These are phyloP conservation scores for Trididemnum miniatum DNA, from an alignment of 23 tunicate genomes.

Conservation along the genomic window DNA sequence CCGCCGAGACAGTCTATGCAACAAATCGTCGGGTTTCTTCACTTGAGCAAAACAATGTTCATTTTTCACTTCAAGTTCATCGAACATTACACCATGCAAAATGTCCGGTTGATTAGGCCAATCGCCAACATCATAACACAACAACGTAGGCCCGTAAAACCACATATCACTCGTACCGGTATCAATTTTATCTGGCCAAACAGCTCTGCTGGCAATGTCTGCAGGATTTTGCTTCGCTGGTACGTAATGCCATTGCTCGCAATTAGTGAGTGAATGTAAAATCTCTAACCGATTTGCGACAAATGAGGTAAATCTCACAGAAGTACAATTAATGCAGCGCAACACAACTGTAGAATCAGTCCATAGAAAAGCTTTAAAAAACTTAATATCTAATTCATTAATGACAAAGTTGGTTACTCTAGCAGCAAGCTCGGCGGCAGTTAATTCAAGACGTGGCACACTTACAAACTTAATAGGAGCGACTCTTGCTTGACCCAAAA, in stretches of 20 bases:
- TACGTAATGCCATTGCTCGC: conserved; percentile 39
- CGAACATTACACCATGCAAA: no score
- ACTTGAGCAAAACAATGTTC: no score
- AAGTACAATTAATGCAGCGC: conserved; percentile 20
- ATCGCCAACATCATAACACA: no score
- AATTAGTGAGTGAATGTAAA: conserved; percentile 6
- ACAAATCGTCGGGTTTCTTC: no score
- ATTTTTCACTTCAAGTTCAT: no score
- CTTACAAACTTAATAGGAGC: no score
- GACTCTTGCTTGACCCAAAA: no score
- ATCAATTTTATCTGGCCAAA: conserved; percentile 17
- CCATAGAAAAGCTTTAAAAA: conserved; percentile 14
- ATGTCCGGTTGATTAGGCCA: no score
- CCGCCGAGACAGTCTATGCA: no score
- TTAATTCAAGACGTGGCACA: conserved; percentile 15
- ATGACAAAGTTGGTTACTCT: background rate
- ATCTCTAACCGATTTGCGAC: conserved; percentile 45
- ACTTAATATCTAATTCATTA: conserved; percentile 1
- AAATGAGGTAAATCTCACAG: conserved; percentile 36
- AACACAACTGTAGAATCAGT: conserved; percentile 41
- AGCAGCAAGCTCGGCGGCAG: conserved; percentile 29
- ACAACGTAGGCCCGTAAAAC: no score
- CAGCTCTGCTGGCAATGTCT: conserved; percentile 28
- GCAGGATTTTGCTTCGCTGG: conserved; percentile 28
- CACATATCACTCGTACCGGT: no score